Base-by-base conservation (phyloP, 2,888 invertebrate species). In the Nomada fabriciana region DNA sequence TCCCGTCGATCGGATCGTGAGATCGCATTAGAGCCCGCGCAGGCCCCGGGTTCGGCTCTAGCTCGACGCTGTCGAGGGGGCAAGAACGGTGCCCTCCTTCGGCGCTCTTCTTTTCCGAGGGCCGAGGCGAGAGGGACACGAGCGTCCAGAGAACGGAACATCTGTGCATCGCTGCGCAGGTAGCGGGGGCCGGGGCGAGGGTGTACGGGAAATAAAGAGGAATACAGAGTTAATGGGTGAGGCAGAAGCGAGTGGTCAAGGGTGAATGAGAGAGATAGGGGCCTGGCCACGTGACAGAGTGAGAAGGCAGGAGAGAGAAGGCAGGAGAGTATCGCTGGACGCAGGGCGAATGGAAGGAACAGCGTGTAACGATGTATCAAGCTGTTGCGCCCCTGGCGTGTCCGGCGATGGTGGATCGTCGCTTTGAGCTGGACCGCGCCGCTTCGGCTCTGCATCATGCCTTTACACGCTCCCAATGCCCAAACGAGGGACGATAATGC, bases 281-380 rank as follows among this genome's bases (percentile, higher is more conserved):
- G 53, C 61, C 5, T 36, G 5, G 36, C 36, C 36, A 36, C 36
- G 36, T 36, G 36, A 36, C 36, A 36, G 36, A 36, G 36, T 5
- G 36, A 36, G 36, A 36, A 36, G 36, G 7, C 7, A 36, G 59
- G 72, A 55, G 70, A 65, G 82, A 82, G 57, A 53, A 29, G 60
- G 73, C 67, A 55, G 57, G 57, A 73, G 70, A 76, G 72, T 57
- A 65, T 52, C 13, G 71, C 63, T 36, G 36, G 36, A 36, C 76
- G 73, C 84, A 82, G 86, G 84, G 86, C 78, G 89, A 86, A 90
- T 89, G 90, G 90, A 90, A 90, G 91, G 90, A 92, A 92, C 92
- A 91, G 91, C 93, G 92, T 93, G 93, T 93, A 93, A 93, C 93
- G 93, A 93, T 93, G 93, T 92, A 93, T 93, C 93, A 93, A 92